Conservation (phyloP, 2,888 invertebrate genomes). For the Anthophora plumipes region DNA sequence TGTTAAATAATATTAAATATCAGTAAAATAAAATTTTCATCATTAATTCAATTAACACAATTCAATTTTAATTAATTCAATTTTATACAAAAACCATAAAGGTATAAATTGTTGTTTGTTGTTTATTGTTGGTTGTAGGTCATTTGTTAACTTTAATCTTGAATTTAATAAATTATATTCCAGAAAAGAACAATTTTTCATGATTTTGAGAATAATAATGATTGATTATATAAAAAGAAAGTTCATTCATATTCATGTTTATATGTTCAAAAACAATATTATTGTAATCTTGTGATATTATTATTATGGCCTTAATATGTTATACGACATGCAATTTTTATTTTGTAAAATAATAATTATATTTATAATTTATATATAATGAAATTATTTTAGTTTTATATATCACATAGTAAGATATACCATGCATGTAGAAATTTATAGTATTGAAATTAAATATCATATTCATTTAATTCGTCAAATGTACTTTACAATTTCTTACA, state of each 20-base stretch:
- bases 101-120: background rate
- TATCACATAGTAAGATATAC: slow-evolving; percentile 1
- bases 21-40: no score
- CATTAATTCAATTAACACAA: no score
- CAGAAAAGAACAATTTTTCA: slow-evolving; percentile 11
- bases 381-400: slow-evolving; percentile 18
- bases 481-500: slow-evolving; percentile 28
- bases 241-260: slow-evolving; percentile 37
- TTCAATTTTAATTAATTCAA: background rate
- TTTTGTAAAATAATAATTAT: slow-evolving; percentile 28
- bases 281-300: no score
- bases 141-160: slow-evolving; percentile 11
- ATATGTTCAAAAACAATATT: slow-evolving; percentile 32
- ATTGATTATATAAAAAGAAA: no score
- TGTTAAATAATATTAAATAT: no score
- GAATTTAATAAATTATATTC: background rate
- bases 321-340: slow-evolving; percentile 30
- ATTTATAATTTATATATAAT: slow-evolving; percentile 2
- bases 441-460: slow-evolving; percentile 20
- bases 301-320: slow-evolving; percentile 23
- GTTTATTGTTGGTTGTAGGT: background rate
- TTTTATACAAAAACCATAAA: background rate
- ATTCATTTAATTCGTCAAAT: slow-evolving; percentile 13
- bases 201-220: slow-evolving; percentile 3
- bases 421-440: slow-evolving; percentile 7